Conservation (phyloP, 2,888 invertebrate species). For the Pemphredon lugubris region DNA sequence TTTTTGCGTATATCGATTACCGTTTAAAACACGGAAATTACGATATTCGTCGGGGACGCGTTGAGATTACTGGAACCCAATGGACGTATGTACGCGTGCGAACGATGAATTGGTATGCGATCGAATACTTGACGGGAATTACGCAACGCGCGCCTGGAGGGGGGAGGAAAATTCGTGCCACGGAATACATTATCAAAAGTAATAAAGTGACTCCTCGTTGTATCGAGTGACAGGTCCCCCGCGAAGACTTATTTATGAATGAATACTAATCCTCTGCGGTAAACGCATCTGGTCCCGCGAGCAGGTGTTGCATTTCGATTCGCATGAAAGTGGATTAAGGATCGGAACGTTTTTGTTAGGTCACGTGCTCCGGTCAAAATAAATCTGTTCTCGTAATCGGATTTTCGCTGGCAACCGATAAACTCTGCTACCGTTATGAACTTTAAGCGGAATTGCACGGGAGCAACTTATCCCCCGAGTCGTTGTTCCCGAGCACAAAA, state of each 20-base stretch:
- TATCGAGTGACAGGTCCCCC: conserved; percentile 61
- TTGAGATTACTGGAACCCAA: no score
- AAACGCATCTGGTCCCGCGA: conserved; percentile 69
- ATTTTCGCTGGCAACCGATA: conserved; percentile 60
- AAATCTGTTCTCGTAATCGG: conserved; percentile 75
- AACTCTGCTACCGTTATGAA: conserved; percentile 57
- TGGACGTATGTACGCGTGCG: no score
- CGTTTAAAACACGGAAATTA: no score
- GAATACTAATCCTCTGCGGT: conserved; percentile 61
- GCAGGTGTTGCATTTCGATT: conserved; percentile 73
- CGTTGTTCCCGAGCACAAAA: neutral
- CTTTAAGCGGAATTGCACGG: conserved; percentile 32
- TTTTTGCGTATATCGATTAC: no score
- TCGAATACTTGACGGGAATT: neutral
- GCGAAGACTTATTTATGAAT: conserved; percentile 38
- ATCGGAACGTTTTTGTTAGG: conserved; percentile 76
- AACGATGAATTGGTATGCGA: no score
- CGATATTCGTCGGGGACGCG: no score
- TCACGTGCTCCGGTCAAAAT: conserved; percentile 80
- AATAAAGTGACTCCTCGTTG: conserved; percentile 60
- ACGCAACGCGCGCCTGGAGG: conserved; percentile 19
- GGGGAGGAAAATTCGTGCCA: conserved; percentile 60
- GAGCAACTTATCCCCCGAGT: neutral
- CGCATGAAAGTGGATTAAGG: conserved; percentile 67
- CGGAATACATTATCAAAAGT: conserved; percentile 65